These are phyloP conservation scores for Nibea coibor DNA, from an alignment of 2,113 vertebrate species.

Conservation along the genomic window DNA sequence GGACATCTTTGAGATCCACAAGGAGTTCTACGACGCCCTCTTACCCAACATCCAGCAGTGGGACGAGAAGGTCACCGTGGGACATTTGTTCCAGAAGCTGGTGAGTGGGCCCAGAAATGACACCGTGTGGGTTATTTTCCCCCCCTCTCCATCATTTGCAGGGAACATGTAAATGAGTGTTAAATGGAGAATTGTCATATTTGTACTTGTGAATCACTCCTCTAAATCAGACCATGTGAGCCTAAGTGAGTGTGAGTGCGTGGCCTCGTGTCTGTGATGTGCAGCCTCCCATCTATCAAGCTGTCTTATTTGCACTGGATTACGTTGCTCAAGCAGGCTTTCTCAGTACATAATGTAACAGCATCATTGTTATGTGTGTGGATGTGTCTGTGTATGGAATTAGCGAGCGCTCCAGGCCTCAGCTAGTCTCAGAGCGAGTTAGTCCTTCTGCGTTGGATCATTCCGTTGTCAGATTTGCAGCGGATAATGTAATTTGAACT, in stretches of 20 bases:
- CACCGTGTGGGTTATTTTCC: neutral
- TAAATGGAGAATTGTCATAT: conserved; percentile 7
- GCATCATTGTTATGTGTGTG: conserved; percentile 10
- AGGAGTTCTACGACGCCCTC: conserved; percentile 95
- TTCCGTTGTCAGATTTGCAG: conserved; percentile 30
- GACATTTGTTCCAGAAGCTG: conserved; percentile 98
- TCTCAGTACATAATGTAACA: conserved; percentile 18
- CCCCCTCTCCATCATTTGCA: conserved; percentile 9
- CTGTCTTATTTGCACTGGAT: conserved; percentile 35
- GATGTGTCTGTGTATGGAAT: conserved; percentile 13
- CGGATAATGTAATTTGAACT: conserved; percentile 30
- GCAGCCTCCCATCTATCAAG: conserved; percentile 5
- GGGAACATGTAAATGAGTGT: conserved; percentile 23
- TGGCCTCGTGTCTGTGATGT: neutral
- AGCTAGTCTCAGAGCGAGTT: conserved; percentile 6
- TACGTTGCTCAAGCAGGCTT: conserved; percentile 13
- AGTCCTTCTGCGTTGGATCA: conserved; percentile 18
- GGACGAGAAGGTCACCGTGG: conserved; percentile 95
- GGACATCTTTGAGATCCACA: conserved; percentile 97
- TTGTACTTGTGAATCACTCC: conserved; percentile 31
- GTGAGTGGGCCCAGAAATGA: conserved; percentile 78
- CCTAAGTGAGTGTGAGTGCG: neutral
- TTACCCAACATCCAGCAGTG: conserved; percentile 95
- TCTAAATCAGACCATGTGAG: conserved; percentile 27
- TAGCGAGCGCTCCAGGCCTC: conserved; percentile 3